A percentile compares a stretch with the other conserved stretches of the same genome.
These are phyloP conservation scores for Etheostoma cragini DNA, from an alignment of 2,113 vertebrate genomes.

Conservation along the genomic window DNA sequence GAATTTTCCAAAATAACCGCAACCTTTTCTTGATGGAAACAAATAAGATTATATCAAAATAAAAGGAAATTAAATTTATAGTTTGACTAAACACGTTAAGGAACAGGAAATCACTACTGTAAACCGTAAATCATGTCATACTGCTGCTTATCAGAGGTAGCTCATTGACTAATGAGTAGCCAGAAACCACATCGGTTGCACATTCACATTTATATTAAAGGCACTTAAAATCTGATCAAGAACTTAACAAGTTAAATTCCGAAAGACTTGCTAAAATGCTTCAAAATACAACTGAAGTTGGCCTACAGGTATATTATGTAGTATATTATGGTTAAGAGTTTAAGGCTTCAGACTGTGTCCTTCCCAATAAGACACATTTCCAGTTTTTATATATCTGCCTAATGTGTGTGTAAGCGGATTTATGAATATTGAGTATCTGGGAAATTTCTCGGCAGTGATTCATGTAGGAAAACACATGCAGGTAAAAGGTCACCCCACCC, in stretches of 20 bases:
- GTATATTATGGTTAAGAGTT: background rate
- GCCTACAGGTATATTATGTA: background rate
- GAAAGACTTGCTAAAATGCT: background rate
- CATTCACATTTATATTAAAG: constrained; percentile 14
- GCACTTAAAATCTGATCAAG: constrained; percentile 7
- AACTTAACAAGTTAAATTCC: background rate
- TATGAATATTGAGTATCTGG: background rate
- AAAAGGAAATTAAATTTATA: background rate
- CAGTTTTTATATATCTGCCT: background rate
- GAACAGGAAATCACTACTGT: background rate
- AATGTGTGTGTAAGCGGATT: background rate
- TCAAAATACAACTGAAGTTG: background rate
- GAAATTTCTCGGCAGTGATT: background rate
- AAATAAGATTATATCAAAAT: background rate
- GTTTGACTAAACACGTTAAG: background rate
- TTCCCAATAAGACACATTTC: background rate
- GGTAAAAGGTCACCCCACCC: background rate
- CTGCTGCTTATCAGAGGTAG: constrained; percentile 3
- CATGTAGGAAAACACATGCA: background rate
- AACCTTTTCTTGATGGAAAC: background rate
- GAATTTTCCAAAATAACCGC: background rate
- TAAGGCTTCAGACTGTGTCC: background rate
- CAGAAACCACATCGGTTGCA: background rate
- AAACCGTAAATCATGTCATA: constrained; percentile 4
- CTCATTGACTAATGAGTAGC: background rate